Percentiles rank a stretch among this genome's conserved stretches.
Conservation (phyloP, 2,797 vertebrate species). For the Phrynocephalus forsythii region DNA sequence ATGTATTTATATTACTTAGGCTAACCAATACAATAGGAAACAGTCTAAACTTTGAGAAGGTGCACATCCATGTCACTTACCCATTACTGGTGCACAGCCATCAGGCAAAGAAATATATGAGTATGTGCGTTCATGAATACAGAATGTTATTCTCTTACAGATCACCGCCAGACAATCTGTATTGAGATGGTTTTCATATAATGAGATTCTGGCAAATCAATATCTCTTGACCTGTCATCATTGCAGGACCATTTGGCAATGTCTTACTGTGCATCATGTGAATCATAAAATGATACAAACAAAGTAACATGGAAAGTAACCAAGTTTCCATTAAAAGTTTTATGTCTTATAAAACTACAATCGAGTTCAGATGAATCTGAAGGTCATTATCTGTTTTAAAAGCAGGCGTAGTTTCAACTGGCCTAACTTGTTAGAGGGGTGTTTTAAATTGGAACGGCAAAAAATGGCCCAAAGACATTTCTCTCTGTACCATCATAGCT, state of each 20-base stretch:
- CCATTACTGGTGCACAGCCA: conserved; percentile 52
- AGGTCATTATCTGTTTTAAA: not conserved
- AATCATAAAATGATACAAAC: conserved; percentile 19
- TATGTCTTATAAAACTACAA: conserved; percentile 31
- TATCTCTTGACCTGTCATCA: conserved; percentile 45
- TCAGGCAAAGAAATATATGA: conserved; percentile 48
- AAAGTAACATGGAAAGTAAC: conserved; percentile 15
- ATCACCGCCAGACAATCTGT: conserved; percentile 36
- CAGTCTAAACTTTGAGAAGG: conserved; percentile 59
- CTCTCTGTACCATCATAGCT: not conserved
- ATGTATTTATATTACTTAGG: conserved; percentile 41
- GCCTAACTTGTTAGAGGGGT: too few species aligned
- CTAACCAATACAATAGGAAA: conserved; percentile 42
- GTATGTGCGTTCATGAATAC: conserved; percentile 52
- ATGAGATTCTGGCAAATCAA: conserved; percentile 47
- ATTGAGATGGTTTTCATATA: conserved; percentile 65
- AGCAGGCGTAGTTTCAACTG: too few species aligned
- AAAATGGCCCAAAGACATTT: not conserved
- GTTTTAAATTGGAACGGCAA: too few species aligned
- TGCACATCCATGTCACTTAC: conserved; percentile 58
- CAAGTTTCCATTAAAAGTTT: conserved; percentile 10
- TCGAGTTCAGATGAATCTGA: not conserved
- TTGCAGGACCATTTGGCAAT: conserved; percentile 35
- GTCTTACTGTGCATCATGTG: not conserved
- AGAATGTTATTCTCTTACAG: conserved; percentile 59